Conservation (phyloP, 2,113 vertebrate species). For the Lutjanus erythropterus region DNA sequence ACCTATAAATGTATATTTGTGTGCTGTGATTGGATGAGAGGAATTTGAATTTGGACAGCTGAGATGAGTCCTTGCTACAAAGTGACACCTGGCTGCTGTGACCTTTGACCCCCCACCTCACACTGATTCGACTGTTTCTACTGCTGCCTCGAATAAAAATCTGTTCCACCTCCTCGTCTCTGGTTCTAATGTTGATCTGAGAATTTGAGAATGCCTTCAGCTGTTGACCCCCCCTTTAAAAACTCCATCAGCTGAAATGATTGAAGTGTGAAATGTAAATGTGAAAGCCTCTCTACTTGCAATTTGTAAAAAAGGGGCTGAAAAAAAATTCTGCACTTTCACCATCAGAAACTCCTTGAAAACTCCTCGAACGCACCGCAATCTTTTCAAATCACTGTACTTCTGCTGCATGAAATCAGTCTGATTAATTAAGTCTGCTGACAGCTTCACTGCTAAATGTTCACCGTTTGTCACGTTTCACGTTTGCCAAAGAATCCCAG, state of each 20-base stretch:
- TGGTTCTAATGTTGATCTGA: neutral
- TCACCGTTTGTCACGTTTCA: conserved; percentile 11
- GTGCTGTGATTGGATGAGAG: no score
- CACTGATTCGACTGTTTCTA: no score
- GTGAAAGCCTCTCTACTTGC: conserved; percentile 1
- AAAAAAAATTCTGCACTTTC: conserved; percentile 20
- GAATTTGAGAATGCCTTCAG: no score
- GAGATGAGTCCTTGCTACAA: no score
- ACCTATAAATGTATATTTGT: no score
- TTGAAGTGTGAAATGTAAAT: conserved; percentile 55
- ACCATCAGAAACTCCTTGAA: conserved; percentile 51
- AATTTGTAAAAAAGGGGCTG: conserved; percentile 4
- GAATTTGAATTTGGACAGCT: no score
- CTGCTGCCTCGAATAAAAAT: neutral
- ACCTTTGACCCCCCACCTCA: conserved; percentile 22
- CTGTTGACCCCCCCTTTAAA: neutral
- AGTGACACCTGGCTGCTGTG: neutral
- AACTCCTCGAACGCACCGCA: conserved; percentile 45
- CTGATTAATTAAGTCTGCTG: conserved; percentile 54
- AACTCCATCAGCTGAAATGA: conserved; percentile 21
- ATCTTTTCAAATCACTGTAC: conserved; percentile 52
- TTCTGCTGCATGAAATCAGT: conserved; percentile 51
- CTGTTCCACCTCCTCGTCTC: neutral
- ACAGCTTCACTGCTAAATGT: neutral
- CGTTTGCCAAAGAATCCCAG: neutral